Percentiles rank a stretch among this genome's conserved stretches.
Conservation (phyloP, 1,140 invertebrate species). For the Octopus sinensis region DNA sequence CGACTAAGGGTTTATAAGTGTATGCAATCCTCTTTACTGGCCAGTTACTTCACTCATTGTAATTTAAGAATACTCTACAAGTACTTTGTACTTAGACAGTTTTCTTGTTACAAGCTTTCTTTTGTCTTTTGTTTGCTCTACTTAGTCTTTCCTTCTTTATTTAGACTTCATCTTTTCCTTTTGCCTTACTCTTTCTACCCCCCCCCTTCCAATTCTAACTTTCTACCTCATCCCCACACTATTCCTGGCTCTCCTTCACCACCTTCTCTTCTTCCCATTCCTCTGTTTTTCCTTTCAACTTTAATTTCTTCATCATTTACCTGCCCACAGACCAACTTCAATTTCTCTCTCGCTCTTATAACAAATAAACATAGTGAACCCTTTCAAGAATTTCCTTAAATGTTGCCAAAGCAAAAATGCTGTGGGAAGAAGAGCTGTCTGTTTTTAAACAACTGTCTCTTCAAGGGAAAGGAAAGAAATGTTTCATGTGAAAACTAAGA, state of each 20-base stretch:
- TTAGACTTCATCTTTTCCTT: constrained; percentile 11
- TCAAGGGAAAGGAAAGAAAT: too few relatives aligned
- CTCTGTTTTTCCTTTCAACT: constrained; percentile 11
- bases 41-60: too few relatives aligned
- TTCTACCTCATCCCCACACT: background rate
- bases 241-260: constrained; percentile 13
- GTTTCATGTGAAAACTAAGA: too few relatives aligned
- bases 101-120: background rate
- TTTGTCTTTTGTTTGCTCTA: constrained; percentile 11
- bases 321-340: background rate
- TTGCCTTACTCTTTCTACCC: background rate
- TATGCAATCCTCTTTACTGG: too few relatives aligned
- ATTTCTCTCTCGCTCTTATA: constrained; percentile 13
- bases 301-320: background rate
- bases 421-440: too few relatives aligned
- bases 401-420: too few relatives aligned
- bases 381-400: too few relatives aligned
- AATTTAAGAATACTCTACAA: too few relatives aligned
- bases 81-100: too few relatives aligned
- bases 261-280: background rate
- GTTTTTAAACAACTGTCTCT: too few relatives aligned
- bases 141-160: background rate
- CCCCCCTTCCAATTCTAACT: background rate
- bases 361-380: too few relatives aligned
- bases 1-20: too few relatives aligned